Conservation (phyloP, 2,113 vertebrate genomes). For the Leptodactylus fuscus region DNA sequence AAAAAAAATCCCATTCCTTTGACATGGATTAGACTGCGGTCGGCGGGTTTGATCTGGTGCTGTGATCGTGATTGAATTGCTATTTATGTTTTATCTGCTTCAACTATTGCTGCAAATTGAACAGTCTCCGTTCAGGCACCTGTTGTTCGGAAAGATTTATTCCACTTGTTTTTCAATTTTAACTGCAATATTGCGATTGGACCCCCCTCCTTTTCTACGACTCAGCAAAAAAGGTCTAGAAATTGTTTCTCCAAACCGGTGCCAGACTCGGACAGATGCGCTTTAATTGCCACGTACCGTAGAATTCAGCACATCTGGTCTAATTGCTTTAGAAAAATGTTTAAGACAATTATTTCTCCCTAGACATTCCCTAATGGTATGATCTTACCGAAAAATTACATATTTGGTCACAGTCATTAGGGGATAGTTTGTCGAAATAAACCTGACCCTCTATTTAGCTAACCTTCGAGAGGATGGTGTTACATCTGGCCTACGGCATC, state of each 20-base stretch:
- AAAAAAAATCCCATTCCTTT: constrained; percentile 47
- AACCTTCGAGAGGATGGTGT: background rate
- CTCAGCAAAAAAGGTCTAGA: background rate
- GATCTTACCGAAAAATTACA: background rate
- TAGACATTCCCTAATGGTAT: background rate
- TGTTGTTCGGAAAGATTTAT: constrained; percentile 35
- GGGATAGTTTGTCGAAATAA: background rate
- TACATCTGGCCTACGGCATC: background rate
- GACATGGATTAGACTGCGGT: constrained; percentile 26
- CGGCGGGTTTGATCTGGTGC: constrained; percentile 54
- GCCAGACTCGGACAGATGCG: background rate
- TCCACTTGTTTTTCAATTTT: no score
- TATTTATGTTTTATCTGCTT: constrained; percentile 57
- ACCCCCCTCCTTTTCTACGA: background rate
- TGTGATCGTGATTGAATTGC: constrained; percentile 57
- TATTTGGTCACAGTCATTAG: background rate
- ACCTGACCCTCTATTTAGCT: background rate
- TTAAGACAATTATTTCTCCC: background rate
- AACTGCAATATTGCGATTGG: no score
- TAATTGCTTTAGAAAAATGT: background rate
- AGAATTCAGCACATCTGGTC: background rate
- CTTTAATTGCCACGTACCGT: background rate
- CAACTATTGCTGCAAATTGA: constrained; percentile 48
- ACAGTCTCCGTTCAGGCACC: constrained; percentile 44
- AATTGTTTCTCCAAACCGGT: background rate